Base-by-base conservation (phyloP, 2,113 vertebrate species). In the Zosterops pallidus region DNA sequence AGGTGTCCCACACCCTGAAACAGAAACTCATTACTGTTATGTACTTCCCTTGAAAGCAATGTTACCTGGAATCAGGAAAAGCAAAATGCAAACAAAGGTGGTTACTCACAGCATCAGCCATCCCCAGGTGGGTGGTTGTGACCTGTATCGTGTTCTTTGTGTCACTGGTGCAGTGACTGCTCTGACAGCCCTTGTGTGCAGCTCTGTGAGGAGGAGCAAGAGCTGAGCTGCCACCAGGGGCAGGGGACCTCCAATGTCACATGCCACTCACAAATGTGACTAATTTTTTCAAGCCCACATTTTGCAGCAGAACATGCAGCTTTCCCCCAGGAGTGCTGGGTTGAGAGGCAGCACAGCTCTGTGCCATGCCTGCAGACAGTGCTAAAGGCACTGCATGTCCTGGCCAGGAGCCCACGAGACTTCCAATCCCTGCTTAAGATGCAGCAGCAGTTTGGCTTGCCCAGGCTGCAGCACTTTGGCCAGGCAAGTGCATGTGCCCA, bases 231-330 rank as follows among this genome's bases (percentile, higher is more conserved):
- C 42, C 42, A 33, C 55, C 18, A 35, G 55, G 37, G 50, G 29
- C 0, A 5, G 56, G 49, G 50, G 15, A 31, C 9, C 65, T 70
- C 46, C 2, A 2, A 7, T 0, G 0, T 28, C 2, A 1, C 50
- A 2, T 21, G 68, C 29, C 21, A 14, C 49, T 59, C 60, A 50
- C 28, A 52, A 52, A 64, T 26, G 46, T 42, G 42, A 9, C 60
- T 21, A 60, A 23, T 42, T 41, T 76, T 63, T 76, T 57, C 57
- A 35, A 53, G 42, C 14, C 1, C 37, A 65, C 33, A 35, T 56
- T 83, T 86, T 62, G 62, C 67, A 79, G 65, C 71, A 86, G 81
- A 47, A 80, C 35, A n/a, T 20, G 21, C 75, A 76, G 71, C 42
- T 18, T 75, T 3, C 16, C 20, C n/a, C 2, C 46, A 21, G 29